A percentile compares a stretch with the other conserved stretches of the same genome.
Evolutionary conservation across 2,797 vertebrate species (phyloP).

Genomic region (Brachyrhaphis roseni): DNA sequence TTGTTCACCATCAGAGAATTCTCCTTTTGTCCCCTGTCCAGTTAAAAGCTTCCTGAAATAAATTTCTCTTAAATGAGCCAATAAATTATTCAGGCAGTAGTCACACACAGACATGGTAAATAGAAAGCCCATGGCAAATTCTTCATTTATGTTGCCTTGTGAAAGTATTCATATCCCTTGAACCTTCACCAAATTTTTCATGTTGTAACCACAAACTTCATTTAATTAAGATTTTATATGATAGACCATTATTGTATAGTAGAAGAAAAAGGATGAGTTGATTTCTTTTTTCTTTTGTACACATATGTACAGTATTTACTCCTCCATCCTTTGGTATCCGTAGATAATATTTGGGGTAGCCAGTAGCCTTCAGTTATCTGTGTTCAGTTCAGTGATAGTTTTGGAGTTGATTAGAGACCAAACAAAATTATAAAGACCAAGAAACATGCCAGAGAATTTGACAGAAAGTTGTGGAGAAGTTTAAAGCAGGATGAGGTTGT

Average conservation of each 20-base stretch:
- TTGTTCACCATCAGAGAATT: constrained; percentile 44
- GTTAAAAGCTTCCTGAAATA: constrained; percentile 47
- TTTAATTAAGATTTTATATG: not conserved
- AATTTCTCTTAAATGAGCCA: constrained; percentile 8
- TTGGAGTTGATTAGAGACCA: not conserved
- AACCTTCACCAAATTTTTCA: not conserved
- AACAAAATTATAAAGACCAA: not conserved
- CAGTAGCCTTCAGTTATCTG: not conserved
- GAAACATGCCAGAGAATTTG: not conserved
- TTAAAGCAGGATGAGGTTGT: not conserved
- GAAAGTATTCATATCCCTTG: not conserved
- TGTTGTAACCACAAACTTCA: not conserved
- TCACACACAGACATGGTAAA: not conserved
- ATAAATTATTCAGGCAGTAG: constrained; percentile 5
- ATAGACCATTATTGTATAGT: not conserved
- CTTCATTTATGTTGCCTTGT: not conserved
- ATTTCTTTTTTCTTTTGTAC: not conserved
- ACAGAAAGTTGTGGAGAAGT: not conserved
- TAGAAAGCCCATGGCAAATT: not conserved
- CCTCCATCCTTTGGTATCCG: not conserved
- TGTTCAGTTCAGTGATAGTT: not conserved
- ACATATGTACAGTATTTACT: not conserved
- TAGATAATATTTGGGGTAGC: not conserved
- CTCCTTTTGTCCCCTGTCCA: constrained; percentile 42
- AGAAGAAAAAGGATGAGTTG: not conserved